Evolutionary conservation across 64 coral and sea anemone species (phyloP).

Genomic region (Dendrophyllia cribrosa): DNA sequence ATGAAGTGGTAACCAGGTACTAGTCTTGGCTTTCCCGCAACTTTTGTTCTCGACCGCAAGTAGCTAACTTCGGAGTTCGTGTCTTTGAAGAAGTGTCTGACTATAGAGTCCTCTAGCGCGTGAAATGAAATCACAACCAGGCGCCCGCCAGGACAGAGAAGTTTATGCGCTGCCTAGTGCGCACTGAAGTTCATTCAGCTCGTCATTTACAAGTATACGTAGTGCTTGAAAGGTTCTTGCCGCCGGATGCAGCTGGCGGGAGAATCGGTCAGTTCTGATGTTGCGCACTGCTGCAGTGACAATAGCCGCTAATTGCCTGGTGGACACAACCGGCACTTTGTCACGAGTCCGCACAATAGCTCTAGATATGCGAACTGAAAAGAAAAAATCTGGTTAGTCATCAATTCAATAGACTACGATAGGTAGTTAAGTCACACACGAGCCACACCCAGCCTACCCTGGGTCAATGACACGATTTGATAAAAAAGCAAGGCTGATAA

Average conservation of each 20-base stretch:
- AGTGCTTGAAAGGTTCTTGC: constrained; percentile 90
- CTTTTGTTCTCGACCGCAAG: constrained; percentile 52
- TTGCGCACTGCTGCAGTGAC: constrained; percentile 71
- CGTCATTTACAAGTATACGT: constrained; percentile 86
- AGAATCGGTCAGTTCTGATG: constrained; percentile 69
- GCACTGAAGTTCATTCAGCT: constrained; percentile 78
- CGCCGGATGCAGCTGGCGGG: constrained; percentile 77
- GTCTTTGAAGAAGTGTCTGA: constrained; percentile 77
- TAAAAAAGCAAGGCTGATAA: too few species aligned
- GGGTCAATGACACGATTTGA: too few species aligned
- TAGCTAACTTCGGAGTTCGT: constrained; percentile 33
- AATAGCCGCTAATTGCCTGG: constrained; percentile 80
- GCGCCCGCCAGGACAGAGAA: constrained; percentile 70
- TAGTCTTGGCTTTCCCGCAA: constrained; percentile 17
- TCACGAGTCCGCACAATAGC: background rate
- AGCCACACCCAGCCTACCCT: too few species aligned
- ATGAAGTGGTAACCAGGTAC: constrained; percentile 73
- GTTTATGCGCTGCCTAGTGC: constrained; percentile 76
- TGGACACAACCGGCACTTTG: constrained; percentile 70
- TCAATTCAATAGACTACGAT: too few species aligned
- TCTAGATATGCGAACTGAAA: too few species aligned
- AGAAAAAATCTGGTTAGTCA: too few species aligned
- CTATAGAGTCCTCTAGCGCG: constrained; percentile 82
- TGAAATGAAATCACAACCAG: constrained; percentile 87
- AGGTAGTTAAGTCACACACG: too few species aligned